Evolutionary conservation across 2,113 vertebrate species (phyloP).

Genomic region (Eudorcas thomsonii): DNA sequence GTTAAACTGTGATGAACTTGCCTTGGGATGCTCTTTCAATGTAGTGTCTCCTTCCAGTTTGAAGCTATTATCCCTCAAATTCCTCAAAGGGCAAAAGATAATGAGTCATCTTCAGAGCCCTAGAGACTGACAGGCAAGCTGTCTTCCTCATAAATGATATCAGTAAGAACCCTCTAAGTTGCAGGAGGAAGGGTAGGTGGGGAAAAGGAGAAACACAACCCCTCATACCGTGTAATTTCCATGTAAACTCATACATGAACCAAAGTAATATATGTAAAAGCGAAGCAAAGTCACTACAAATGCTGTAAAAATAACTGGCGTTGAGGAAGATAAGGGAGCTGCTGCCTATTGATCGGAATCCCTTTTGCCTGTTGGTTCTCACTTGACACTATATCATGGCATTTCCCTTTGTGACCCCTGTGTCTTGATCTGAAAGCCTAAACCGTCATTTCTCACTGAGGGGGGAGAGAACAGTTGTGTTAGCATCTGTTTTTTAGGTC

Average conservation of each 20-base stretch:
- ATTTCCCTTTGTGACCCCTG: constrained; percentile 24
- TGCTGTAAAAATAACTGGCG: neutral
- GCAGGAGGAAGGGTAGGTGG: neutral
- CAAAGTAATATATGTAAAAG: neutral
- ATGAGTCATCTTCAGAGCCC: neutral
- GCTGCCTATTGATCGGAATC: constrained; percentile 36
- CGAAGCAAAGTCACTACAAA: constrained; percentile 17
- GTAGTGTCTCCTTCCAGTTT: neutral
- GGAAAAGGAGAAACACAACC: neutral
- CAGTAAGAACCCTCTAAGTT: neutral
- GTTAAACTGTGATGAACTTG: neutral
- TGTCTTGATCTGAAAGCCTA: constrained; percentile 56
- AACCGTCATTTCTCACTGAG: constrained; percentile 35
- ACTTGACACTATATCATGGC: neutral
- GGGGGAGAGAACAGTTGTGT: constrained; percentile 41
- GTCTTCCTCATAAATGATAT: neutral
- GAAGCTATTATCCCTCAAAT: constrained; percentile 10
- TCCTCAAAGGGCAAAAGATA: constrained; percentile 20
- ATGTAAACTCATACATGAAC: neutral
- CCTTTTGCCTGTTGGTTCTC: neutral
- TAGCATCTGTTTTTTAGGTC: constrained; percentile 39
- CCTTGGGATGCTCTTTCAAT: neutral
- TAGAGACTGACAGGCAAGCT: neutral
- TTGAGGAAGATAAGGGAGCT: constrained; percentile 23
- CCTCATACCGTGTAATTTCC: neutral